Evolutionary conservation across 1,140 invertebrate species (phyloP).

Genomic region (Drosophila nasuta): DNA sequence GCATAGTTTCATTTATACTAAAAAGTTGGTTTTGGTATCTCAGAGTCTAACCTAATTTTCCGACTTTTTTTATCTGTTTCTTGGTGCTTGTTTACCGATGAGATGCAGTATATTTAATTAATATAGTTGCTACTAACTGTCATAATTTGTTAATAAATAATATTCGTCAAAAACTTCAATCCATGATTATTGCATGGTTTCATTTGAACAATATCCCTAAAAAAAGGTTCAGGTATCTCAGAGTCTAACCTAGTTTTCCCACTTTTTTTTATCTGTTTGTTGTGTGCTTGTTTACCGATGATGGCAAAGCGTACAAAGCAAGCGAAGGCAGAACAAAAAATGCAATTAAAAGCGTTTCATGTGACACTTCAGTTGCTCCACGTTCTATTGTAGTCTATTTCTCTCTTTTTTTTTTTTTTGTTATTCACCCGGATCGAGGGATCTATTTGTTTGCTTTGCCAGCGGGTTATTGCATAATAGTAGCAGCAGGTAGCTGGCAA

Average conservation of each 20-base stretch:
- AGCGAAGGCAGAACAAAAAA: slow-evolving; percentile 58
- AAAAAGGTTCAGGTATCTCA: too few relatives aligned
- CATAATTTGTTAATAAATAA: too few relatives aligned
- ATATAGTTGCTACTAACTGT: too few relatives aligned
- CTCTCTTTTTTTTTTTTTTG: not conserved
- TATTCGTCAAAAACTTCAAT: too few relatives aligned
- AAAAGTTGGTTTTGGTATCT: too few relatives aligned
- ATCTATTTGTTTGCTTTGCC: slow-evolving; percentile 32
- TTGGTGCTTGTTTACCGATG: slow-evolving; percentile 4
- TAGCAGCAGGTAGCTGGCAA: slow-evolving; percentile 49
- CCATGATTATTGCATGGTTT: too few relatives aligned
- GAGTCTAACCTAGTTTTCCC: too few relatives aligned
- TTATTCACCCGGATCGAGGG: slow-evolving; percentile 9
- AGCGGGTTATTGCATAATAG: slow-evolving; percentile 50
- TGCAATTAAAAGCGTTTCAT: slow-evolving; percentile 78
- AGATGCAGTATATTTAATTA: too few relatives aligned
- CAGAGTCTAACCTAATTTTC: too few relatives aligned
- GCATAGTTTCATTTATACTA: too few relatives aligned
- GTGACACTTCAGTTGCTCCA: slow-evolving; percentile 57
- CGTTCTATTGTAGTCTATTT: not conserved
- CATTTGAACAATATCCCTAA: too few relatives aligned
- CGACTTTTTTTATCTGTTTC: too few relatives aligned
- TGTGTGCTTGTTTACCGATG: slow-evolving; percentile 35
- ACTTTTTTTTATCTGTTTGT: slow-evolving; percentile 21
- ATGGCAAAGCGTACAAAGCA: slow-evolving; percentile 30